phyloP scores from a whole-genome alignment of 1,140 invertebrate species.

The Spodoptera litura region DNA sequence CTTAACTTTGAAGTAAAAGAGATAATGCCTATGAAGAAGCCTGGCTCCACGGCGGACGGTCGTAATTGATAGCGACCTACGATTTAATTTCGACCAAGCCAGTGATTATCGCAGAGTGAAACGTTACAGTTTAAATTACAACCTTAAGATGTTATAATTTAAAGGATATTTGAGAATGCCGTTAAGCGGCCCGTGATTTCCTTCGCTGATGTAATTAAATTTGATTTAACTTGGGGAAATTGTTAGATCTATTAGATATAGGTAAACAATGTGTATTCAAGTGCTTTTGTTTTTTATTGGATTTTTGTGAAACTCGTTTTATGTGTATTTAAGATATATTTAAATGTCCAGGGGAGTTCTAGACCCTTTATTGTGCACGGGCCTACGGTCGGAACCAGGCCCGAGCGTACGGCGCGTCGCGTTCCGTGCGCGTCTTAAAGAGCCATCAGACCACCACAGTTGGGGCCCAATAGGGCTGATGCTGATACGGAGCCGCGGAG shows the following conservation, averaged over 20 bases:
- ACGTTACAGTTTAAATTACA: constrained; percentile 42
- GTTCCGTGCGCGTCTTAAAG: no score
- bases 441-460: no score
- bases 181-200: constrained; percentile 22
- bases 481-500: no score
- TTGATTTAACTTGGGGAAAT: constrained; percentile 14
- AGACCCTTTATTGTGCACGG: no score
- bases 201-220: constrained; percentile 14
- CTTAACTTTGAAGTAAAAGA: constrained; percentile 46
- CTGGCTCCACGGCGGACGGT: background rate
- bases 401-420: no score
- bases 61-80: constrained; percentile 56
- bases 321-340: no score
- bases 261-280: background rate
- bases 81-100: constrained; percentile 58
- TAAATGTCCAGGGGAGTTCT: no score
- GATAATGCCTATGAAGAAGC: constrained; percentile 49
- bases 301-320: no score
- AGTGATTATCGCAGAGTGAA: constrained; percentile 54
- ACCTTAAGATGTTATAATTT: constrained; percentile 37
- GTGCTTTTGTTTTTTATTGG: background rate
- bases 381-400: no score
- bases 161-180: constrained; percentile 20
- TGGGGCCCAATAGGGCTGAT: no score
- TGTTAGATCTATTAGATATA: background rate